Conservation (phyloP, 2,113 vertebrate species). For the Alligator sinensis region DNA sequence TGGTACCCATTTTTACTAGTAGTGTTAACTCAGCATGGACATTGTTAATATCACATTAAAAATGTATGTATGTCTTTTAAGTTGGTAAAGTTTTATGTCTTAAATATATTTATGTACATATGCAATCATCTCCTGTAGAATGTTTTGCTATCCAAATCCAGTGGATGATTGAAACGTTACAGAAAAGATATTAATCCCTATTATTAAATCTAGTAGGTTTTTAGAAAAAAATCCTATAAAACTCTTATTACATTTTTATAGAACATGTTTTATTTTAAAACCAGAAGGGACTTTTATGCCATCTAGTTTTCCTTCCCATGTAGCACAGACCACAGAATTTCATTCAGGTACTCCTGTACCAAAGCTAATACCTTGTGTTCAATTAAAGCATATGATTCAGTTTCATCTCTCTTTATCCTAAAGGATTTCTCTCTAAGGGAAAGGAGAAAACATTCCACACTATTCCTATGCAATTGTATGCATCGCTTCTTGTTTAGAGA, state of each 20-base stretch:
- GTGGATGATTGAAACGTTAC: constrained; percentile 1
- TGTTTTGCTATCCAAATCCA: constrained; percentile 23
- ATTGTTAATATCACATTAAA: neutral
- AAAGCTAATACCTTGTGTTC: neutral
- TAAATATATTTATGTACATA: no score
- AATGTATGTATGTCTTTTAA: no score
- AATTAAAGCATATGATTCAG: neutral
- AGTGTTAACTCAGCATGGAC: neutral
- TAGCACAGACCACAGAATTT: constrained; percentile 26
- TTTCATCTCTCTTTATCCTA: constrained; percentile 16
- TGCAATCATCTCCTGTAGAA: neutral
- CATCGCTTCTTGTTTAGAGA: no score
- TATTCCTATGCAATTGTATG: no score
- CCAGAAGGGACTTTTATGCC: constrained; percentile 25
- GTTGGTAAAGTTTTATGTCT: no score
- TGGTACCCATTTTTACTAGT: neutral
- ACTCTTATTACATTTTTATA: constrained; percentile 21
- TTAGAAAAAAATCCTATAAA: constrained; percentile 39
- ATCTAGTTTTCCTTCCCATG: constrained; percentile 35
- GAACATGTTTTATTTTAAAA: constrained; percentile 41
- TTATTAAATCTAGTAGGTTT: constrained; percentile 2
- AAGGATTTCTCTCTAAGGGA: neutral
- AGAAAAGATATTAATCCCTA: constrained; percentile 39
- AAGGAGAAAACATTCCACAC: no score
- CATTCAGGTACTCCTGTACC: constrained; percentile 9